Evolutionary conservation across 2,888 invertebrate species (phyloP).

Genomic region (Quadroppia sp.): DNA sequence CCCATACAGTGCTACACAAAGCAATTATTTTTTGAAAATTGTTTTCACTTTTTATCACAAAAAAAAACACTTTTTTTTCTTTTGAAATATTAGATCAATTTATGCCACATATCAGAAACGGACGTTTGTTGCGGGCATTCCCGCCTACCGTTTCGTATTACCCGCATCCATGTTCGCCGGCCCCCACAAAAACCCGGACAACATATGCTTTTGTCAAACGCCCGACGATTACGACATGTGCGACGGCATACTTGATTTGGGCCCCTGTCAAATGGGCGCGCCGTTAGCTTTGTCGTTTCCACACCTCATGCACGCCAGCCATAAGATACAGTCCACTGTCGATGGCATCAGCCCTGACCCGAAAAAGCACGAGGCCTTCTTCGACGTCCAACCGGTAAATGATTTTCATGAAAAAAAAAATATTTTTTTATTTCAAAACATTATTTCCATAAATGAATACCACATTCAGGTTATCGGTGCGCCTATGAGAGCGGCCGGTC

Average conservation of each 20-base stretch:
- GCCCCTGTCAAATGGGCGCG: slow-evolving; percentile 40
- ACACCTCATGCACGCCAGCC: slow-evolving; percentile 27
- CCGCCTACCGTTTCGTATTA: slow-evolving; percentile 43
- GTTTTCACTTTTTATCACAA: too few relatives aligned
- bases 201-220: slow-evolving; percentile 46
- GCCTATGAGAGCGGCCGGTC: slow-evolving; percentile 19
- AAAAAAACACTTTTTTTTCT: not conserved
- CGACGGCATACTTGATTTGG: slow-evolving; percentile 38
- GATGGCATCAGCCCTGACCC: slow-evolving; percentile 30
- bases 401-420: too few relatives aligned
- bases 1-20: too few relatives aligned
- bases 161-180: slow-evolving; percentile 41
- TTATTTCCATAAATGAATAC: not conserved
- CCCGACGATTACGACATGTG: slow-evolving; percentile 18
- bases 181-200: slow-evolving; percentile 43
- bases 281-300: slow-evolving; percentile 39
- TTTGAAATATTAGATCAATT: slow-evolving; percentile 42
- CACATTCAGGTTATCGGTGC: slow-evolving; percentile 22
- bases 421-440: not conserved
- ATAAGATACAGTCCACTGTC: not conserved
- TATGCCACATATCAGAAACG: slow-evolving; percentile 41
- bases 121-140: slow-evolving; percentile 43
- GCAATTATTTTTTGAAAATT: too few relatives aligned
- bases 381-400: slow-evolving; percentile 42
- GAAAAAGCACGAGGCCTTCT: slow-evolving; percentile 32